Percentiles rank a stretch among this genome's conserved stretches.
Evolutionary conservation across 2,113 vertebrate species (phyloP).

Genomic region (Lycocorax pyrrhopterus): DNA sequence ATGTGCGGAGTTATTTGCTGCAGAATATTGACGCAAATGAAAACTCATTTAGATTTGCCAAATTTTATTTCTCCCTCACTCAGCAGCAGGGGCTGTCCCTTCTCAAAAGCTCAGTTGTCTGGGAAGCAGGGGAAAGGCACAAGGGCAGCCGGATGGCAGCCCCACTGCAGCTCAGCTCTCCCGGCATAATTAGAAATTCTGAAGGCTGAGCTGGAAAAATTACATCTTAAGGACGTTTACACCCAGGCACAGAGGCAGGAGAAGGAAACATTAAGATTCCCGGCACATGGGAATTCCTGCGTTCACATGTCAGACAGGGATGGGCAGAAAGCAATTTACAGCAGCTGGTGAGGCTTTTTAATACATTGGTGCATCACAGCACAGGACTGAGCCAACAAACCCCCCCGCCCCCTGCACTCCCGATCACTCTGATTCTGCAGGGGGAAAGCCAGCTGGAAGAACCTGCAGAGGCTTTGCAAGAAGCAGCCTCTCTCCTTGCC

Average conservation of each 20-base stretch:
- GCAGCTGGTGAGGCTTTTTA: background rate
- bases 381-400: background rate
- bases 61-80: background rate
- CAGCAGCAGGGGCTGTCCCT: slow-evolving; percentile 1
- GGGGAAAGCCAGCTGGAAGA: background rate
- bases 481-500: background rate
- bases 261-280: background rate
- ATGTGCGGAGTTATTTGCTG: background rate
- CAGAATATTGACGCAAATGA: background rate
- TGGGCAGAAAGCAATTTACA: background rate
- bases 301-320: background rate
- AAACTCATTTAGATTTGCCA: slow-evolving; percentile 2
- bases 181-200: background rate
- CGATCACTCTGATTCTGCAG: background rate
- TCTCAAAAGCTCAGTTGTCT: background rate
- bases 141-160: background rate
- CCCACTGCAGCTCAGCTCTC: background rate
- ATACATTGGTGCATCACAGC: background rate
- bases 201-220: slow-evolving; percentile 17
- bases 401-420: background rate
- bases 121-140: background rate
- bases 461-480: background rate
- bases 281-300: slow-evolving; percentile 17
- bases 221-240: slow-evolving; percentile 2
- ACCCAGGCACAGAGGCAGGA: background rate